Percentiles rank a stretch among this genome's conserved stretches.
Conservation (phyloP, 2,797 vertebrate genomes). For the Hipposideros larvatus region DNA sequence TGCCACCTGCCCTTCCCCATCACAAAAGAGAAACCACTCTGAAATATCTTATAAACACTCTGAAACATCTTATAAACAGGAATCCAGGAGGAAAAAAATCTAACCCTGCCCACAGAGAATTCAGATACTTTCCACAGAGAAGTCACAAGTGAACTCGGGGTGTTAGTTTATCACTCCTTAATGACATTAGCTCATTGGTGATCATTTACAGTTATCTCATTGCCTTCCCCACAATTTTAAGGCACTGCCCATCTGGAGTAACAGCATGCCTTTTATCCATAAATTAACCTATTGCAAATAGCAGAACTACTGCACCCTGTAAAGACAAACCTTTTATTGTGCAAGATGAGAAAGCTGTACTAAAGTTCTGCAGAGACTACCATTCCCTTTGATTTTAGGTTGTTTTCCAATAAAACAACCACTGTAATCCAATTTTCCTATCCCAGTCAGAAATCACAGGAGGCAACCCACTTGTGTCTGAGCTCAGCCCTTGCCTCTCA, state of each 20-base stretch:
- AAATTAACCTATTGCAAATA: slow-evolving; percentile 38
- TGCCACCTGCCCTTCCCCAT: not conserved
- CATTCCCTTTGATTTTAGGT: not conserved
- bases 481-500: not conserved
- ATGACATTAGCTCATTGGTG: slow-evolving; percentile 15
- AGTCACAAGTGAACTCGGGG: not conserved
- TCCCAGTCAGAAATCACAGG: not conserved
- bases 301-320: not conserved
- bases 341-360: not conserved
- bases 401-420: slow-evolving; percentile 36
- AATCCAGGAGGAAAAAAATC: not conserved
- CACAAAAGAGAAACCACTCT: slow-evolving; percentile 25
- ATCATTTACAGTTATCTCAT: not conserved
- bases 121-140: not conserved
- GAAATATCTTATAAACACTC: not conserved
- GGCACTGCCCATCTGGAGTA: not conserved
- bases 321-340: slow-evolving; percentile 50
- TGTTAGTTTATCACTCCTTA: not conserved
- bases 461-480: not conserved
- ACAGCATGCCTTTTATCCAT: not conserved
- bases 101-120: not conserved
- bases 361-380: slow-evolving; percentile 22
- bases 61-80: not conserved
- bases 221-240: not conserved
- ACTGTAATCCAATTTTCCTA: not conserved